Conservation (phyloP, 2,797 vertebrate genomes). For the Smutsia temminckii region DNA sequence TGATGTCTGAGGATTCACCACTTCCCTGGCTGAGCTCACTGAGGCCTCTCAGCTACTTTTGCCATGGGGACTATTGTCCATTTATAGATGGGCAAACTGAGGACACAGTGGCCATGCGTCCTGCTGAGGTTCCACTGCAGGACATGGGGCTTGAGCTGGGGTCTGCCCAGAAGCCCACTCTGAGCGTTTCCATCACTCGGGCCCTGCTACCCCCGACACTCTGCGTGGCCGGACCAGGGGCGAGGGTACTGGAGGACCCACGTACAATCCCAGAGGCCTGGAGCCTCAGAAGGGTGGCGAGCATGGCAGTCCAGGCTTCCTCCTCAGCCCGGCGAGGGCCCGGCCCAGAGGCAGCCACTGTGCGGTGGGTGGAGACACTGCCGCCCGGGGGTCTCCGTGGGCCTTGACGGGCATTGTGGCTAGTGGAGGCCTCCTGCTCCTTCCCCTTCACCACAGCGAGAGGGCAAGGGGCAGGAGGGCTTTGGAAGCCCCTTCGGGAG, state of each 20-base stretch:
- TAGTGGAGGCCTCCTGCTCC: fast-evolving
- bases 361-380: neutral
- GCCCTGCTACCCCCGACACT: neutral
- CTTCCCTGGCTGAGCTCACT: fast-evolving
- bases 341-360: fast-evolving
- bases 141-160: too few relatives aligned
- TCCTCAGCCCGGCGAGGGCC: neutral
- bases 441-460: neutral
- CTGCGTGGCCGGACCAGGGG: neutral
- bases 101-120: fast-evolving
- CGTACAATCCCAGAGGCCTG: neutral
- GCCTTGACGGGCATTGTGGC: neutral
- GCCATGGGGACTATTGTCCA: fast-evolving
- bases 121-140: neutral
- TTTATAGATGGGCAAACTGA: neutral
- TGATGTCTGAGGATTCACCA: neutral
- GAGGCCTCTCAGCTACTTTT: too few relatives aligned
- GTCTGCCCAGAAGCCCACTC: neutral
- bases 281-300: neutral
- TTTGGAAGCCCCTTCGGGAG: neutral
- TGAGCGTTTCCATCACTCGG: fast-evolving
- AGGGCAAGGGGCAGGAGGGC: neutral
- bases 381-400: fast-evolving
- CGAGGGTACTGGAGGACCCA: fast-evolving
- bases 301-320: fast-evolving